These are phyloP conservation scores for Macrosteles quadrilineatus DNA, from an alignment of 1,140 invertebrate genomes.

Conservation along the genomic window DNA sequence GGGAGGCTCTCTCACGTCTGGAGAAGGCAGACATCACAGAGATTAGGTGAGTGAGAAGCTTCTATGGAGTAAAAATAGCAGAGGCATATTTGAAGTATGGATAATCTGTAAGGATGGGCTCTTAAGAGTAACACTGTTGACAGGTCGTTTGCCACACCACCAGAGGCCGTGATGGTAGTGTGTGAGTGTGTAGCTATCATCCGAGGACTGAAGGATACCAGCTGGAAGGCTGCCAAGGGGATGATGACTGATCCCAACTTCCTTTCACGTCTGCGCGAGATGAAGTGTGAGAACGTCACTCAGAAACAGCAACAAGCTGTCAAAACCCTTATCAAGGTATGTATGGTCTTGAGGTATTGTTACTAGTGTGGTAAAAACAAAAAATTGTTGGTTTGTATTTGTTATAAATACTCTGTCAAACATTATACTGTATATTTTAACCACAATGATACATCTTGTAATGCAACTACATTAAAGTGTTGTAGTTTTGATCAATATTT, in stretches of 20 bases:
- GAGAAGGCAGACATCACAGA: conserved; percentile 90
- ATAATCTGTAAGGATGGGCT: too few species aligned
- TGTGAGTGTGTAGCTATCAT: conserved; percentile 87
- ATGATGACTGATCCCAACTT: conserved; percentile 91
- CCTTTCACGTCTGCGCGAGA: conserved; percentile 73
- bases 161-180: conserved; percentile 81
- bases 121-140: too few species aligned
- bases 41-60: conserved; percentile 63
- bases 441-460: too few species aligned
- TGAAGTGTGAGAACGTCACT: conserved; percentile 82
- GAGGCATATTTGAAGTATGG: too few species aligned
- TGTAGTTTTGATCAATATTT: too few species aligned
- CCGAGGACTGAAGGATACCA: conserved; percentile 77
- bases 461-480: too few species aligned
- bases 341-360: too few species aligned
- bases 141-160: conserved; percentile 85
- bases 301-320: conserved; percentile 65
- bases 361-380: too few species aligned
- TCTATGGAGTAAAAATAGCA: too few species aligned
- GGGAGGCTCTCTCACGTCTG: conserved; percentile 73
- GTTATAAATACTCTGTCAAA: too few species aligned
- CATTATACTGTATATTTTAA: too few species aligned
- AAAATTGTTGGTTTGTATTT: too few species aligned
- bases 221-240: conserved; percentile 85
- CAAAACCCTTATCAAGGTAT: conserved; percentile 61